phyloP scores from a whole-genome alignment of 2,113 vertebrate species.

The Ondatra zibethicus region DNA sequence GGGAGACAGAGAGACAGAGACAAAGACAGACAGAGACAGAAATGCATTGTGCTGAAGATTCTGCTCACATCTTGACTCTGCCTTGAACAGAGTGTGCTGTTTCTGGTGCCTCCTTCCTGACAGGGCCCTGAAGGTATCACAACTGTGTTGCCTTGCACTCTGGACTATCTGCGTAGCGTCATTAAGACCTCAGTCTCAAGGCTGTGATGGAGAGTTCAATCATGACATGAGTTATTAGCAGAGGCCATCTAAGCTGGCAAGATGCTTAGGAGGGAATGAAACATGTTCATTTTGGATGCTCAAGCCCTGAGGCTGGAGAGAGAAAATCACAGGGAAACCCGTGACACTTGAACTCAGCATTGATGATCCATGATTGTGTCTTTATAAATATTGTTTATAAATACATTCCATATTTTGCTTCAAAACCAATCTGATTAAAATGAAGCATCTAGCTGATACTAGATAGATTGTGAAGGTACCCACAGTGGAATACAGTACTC shows the following conservation, averaged over 20 bases:
- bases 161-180: rapidly evolving
- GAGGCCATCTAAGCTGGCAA: neutral
- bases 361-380: neutral
- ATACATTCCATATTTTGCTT: neutral
- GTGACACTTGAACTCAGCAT: neutral
- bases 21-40: neutral
- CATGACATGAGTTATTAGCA: neutral
- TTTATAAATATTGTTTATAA: neutral
- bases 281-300: neutral
- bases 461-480: neutral
- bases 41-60: neutral
- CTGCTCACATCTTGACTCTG: neutral
- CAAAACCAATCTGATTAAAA: neutral
- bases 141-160: neutral
- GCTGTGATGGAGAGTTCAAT: neutral
- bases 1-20: neutral
- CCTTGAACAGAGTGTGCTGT: rapidly evolving
- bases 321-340: neutral
- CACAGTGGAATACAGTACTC: neutral
- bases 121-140: neutral
- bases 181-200: neutral
- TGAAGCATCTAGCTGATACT: neutral
- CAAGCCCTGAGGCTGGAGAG: neutral
- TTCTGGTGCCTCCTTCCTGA: neutral
- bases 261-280: neutral